Evolutionary conservation across 2,888 invertebrate species (phyloP), one percentile per base, ranked within the genome.

Genomic region (Drosophila setosimentum): DNA sequence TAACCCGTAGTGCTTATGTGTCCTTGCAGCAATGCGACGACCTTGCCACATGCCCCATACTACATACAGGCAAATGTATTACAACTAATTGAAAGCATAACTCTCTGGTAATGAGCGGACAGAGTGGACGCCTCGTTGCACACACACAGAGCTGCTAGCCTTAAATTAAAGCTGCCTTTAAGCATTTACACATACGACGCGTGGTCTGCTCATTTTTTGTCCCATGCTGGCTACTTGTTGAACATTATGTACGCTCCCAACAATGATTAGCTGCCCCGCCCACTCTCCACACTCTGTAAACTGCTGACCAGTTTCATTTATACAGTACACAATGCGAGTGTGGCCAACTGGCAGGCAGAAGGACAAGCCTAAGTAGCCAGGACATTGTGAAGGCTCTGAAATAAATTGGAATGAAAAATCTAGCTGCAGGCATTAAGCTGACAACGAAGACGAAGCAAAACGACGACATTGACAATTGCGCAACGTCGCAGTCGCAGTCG

Each of bases 1-100:
- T 49, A 21, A 49, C 45, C 27, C 49, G 40, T n/a, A 37, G 18
- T 18, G 63, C 49, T 10, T 21, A 63, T 59, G 66, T 80, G 69
- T 62, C 69, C 77, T 76, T 76, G 77, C 53, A 35, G 7, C 27
- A 48, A 63, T 69, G 55, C 45, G 35, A 10, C 51, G 32, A n/a
- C n/a, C 70, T 24, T 53, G 50, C 48, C 51, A 54, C 48, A 60
- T 29, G 64, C 58, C 59, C 53, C 69, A n/a, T 78, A 21, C 45
- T 13, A 7, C 45, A 45, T 24, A 45, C 45, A 16, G 71, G 62
- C 81, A 57, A 73, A 78, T 87, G 71, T 84, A 82, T 84, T 77
- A 67, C 77, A 87, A 81, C 80, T 87, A 87, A 85, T 85, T 88
- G 83, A 85, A 88, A 78, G 78, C 83, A 83, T 86, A 82, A 82